A percentile compares a stretch with the other conserved stretches of the same genome.
These are phyloP conservation scores for Danio albolineatus DNA, from an alignment of 2,797 vertebrate species.

Conservation along the genomic window DNA sequence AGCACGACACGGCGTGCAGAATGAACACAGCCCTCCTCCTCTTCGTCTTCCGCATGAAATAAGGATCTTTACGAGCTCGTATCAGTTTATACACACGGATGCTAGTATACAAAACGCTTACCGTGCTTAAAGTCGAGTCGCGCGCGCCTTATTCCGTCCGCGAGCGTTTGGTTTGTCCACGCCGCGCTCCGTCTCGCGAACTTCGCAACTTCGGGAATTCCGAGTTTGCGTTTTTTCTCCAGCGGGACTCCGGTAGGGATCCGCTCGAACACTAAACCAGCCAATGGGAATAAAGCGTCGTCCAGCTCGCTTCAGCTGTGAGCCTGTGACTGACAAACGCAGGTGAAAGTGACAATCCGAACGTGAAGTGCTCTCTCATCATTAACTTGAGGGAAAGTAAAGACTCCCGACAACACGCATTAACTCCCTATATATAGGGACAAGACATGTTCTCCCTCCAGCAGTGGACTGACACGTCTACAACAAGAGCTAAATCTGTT, in stretches of 20 bases:
- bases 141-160: background rate
- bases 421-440: conserved; percentile 63
- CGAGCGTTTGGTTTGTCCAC: background rate
- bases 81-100: background rate
- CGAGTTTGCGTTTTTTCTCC: conserved; percentile 66
- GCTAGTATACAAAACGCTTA: background rate
- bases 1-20: conserved; percentile 14
- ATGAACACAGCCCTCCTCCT: background rate
- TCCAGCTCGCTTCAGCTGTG: conserved; percentile 58
- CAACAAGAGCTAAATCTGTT: conserved; percentile 73
- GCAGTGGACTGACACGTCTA: conserved; percentile 78
- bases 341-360: conserved; percentile 75
- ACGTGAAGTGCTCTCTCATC: conserved; percentile 50
- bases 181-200: conserved; percentile 64
- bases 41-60: conserved; percentile 20
- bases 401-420: conserved; percentile 44
- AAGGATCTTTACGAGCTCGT: background rate
- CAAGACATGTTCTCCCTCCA: conserved; percentile 64
- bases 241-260: conserved; percentile 66
- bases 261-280: conserved; percentile 48
- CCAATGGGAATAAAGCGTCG: conserved; percentile 70
- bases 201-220: conserved; percentile 81
- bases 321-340: conserved; percentile 73
- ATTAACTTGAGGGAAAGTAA: conserved; percentile 64
- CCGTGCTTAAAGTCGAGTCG: conserved; percentile 4